A percentile compares a stretch with the other conserved stretches of the same genome.
Evolutionary conservation across 2,888 invertebrate genomes (phyloP).

Genomic region (Archips crataeganus): DNA sequence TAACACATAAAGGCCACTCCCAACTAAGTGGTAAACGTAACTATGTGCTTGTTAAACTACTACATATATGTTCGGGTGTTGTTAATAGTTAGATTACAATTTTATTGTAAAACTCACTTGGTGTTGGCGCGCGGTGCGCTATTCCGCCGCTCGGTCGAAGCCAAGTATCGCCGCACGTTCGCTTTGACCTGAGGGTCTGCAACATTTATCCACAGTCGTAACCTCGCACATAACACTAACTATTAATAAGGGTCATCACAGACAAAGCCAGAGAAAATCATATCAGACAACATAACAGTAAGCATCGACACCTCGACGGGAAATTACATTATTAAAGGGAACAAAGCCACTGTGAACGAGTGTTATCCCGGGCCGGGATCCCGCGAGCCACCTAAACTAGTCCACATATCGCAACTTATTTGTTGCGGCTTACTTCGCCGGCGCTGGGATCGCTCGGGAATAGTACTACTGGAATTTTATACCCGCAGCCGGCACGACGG

Average conservation of each 20-base stretch:
- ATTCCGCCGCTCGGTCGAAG: conserved; percentile 82
- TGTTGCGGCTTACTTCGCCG: conserved; percentile 68
- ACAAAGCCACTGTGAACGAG: conserved; percentile 67
- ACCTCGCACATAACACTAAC: conserved; percentile 48
- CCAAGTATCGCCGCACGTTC: conserved; percentile 90
- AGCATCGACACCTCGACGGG: conserved; percentile 44
- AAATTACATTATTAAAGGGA: conserved; percentile 67
- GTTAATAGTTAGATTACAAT: conserved; percentile 5
- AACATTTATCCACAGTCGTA: conserved; percentile 51
- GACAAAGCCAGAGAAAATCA: conserved; percentile 34
- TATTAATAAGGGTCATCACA: conserved; percentile 49
- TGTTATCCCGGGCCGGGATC: conserved; percentile 62
- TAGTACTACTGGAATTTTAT: conserved; percentile 64
- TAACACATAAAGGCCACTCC: conserved; percentile 25
- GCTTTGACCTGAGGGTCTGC: conserved; percentile 95
- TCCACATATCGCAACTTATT: conserved; percentile 67
- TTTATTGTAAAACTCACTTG: conserved; percentile 64
- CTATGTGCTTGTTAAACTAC: not conserved
- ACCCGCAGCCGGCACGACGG: conserved; percentile 60
- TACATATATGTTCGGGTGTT: not conserved
- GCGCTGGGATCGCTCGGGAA: conserved; percentile 67
- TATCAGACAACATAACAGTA: conserved; percentile 30
- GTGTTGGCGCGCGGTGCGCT: conserved; percentile 70
- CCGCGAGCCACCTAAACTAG: conserved; percentile 73
- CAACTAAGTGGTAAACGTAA: not conserved